Conservation (phyloP, 2,113 vertebrate genomes). For the Urocitellus parryii region DNA sequence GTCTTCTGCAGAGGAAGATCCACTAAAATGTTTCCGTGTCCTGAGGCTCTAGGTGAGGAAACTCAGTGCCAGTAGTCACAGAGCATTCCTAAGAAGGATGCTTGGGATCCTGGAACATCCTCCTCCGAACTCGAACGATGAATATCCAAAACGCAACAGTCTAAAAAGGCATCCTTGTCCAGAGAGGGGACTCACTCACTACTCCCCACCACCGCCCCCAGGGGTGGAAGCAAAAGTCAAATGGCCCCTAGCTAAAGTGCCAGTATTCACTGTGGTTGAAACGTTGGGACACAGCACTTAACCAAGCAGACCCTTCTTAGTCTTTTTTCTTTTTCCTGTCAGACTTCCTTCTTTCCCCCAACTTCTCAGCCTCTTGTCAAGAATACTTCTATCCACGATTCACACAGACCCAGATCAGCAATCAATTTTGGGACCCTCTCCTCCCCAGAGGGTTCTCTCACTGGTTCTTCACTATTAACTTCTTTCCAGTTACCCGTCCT, state of each 20-base stretch:
- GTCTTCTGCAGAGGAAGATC: not conserved
- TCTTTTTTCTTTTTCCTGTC: not conserved
- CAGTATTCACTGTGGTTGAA: not conserved
- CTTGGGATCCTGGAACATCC: not conserved
- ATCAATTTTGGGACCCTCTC: not conserved
- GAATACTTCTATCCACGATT: not conserved
- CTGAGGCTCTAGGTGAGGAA: not conserved
- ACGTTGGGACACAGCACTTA: accelerated
- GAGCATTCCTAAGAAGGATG: not conserved
- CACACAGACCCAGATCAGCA: not conserved
- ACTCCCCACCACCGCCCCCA: not conserved
- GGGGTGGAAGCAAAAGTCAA: not conserved
- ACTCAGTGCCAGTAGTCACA: not conserved
- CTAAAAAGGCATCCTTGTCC: not conserved
- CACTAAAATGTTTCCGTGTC: not conserved
- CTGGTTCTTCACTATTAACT: not conserved
- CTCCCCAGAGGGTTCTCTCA: not conserved
- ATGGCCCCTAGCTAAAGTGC: not conserved
- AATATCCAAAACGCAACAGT: not conserved
- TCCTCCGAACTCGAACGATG: not conserved
- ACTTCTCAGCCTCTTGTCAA: not conserved
- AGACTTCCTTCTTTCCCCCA: not conserved
- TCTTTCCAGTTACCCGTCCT: not conserved
- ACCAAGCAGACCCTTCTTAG: not conserved
- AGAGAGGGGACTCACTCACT: not conserved